Percentiles rank a stretch among this genome's conserved stretches.
Conservation (phyloP, 2,797 vertebrate genomes). For the Enteromius anoplus region DNA sequence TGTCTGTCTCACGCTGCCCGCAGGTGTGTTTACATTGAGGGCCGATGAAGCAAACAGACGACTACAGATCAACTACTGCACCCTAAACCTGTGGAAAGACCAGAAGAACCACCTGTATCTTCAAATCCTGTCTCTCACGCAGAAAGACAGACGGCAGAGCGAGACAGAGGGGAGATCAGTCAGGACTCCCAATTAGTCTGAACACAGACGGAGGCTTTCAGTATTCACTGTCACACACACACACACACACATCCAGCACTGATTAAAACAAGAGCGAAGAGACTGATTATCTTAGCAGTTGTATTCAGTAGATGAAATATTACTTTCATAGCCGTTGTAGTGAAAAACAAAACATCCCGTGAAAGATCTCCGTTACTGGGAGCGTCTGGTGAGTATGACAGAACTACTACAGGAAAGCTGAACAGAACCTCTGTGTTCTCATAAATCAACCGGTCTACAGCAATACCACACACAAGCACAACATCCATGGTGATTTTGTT, state of each 20-base stretch:
- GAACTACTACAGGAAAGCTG: conserved; percentile 1
- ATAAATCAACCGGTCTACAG: neutral
- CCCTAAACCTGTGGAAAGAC: neutral
- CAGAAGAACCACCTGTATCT: neutral
- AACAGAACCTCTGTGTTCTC: neutral
- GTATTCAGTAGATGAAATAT: neutral
- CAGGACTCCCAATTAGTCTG: conserved; percentile 50
- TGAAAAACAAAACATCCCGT: neutral
- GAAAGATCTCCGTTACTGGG: neutral
- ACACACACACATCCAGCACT: neutral
- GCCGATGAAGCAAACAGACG: neutral
- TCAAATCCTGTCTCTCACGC: neutral
- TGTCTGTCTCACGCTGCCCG: neutral
- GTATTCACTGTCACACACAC: conserved; percentile 12
- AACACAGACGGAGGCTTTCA: conserved; percentile 48
- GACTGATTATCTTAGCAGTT: neutral
- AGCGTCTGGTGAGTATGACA: neutral
- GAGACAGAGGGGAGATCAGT: conserved; percentile 29
- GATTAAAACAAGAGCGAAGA: neutral
- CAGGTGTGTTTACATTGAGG: conserved; percentile 11
- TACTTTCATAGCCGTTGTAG: neutral
- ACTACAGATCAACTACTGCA: neutral
- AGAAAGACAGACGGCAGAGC: conserved; percentile 15
- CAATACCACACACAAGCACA: neutral
- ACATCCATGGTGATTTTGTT: neutral